A percentile compares a stretch with the other conserved stretches of the same genome.
phyloP scores from a whole-genome alignment of 2,113 vertebrate genomes.

The Enhydra lutris region DNA sequence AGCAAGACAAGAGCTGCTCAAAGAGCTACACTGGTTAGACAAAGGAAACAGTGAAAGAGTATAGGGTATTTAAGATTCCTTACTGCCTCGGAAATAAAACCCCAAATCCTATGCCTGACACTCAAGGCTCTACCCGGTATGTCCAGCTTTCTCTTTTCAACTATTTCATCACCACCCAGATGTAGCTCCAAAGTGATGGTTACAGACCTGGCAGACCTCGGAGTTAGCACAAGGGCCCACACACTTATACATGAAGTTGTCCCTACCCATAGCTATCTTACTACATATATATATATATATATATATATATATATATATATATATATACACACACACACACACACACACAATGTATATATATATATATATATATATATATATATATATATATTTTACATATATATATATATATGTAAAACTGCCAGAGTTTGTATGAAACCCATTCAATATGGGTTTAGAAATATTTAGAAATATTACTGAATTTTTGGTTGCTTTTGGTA shows the following conservation, averaged over 20 bases:
- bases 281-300: no score
- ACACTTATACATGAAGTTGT: background rate
- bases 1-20: background rate
- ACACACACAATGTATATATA: no score
- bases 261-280: background rate
- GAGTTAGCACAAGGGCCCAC: background rate
- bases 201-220: background rate
- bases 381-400: no score
- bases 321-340: no score
- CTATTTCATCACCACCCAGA: background rate
- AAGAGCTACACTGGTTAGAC: background rate
- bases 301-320: no score
- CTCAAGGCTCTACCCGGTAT: background rate
- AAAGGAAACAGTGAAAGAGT: background rate
- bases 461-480: constrained; percentile 1
- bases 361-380: no score
- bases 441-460: background rate
- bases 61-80: background rate
- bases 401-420: background rate
- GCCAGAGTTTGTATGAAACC: background rate
- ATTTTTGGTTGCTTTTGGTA: background rate
- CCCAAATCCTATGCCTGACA: background rate
- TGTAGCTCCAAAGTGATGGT: background rate
- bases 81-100: background rate
- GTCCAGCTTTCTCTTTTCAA: background rate